Conservation (phyloP, 2,113 vertebrate species). For the Cavia porcellus region DNA sequence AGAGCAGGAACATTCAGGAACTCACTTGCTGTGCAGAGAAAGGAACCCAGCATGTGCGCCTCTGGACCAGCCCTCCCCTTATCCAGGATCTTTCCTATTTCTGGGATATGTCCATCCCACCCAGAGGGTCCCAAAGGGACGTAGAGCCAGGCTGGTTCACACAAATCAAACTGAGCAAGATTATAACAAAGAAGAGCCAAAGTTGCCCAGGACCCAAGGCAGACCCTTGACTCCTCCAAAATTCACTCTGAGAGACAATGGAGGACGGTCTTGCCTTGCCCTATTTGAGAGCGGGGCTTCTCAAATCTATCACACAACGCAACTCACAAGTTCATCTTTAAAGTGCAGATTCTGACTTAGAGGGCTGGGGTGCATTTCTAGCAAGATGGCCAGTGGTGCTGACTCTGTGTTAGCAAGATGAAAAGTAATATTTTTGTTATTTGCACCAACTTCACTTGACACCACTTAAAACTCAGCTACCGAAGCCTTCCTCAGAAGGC, state of each 20-base stretch:
- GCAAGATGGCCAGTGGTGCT: neutral
- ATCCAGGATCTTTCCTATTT: neutral
- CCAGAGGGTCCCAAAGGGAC: neutral
- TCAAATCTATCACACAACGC: neutral
- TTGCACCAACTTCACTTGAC: neutral
- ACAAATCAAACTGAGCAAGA: neutral
- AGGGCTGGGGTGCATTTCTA: neutral
- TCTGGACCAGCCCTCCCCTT: neutral
- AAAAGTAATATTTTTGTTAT: neutral
- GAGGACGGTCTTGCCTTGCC: neutral
- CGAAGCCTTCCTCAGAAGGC: neutral
- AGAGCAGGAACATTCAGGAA: neutral
- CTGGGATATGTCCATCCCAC: too few species aligned
- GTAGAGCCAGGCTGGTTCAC: neutral
- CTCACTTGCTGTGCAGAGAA: neutral
- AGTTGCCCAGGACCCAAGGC: neutral
- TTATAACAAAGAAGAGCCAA: neutral
- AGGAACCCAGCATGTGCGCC: neutral
- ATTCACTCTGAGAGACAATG: neutral
- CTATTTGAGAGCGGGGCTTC: neutral
- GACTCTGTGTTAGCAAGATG: accelerated
- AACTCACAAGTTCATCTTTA: neutral
- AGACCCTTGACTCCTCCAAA: neutral
- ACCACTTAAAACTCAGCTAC: neutral
- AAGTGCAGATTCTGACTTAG: neutral